Evolutionary conservation across 2,113 vertebrate genomes (phyloP), one percentile per base, ranked within the genome.

Genomic region (Seriola quinqueradiata): DNA sequence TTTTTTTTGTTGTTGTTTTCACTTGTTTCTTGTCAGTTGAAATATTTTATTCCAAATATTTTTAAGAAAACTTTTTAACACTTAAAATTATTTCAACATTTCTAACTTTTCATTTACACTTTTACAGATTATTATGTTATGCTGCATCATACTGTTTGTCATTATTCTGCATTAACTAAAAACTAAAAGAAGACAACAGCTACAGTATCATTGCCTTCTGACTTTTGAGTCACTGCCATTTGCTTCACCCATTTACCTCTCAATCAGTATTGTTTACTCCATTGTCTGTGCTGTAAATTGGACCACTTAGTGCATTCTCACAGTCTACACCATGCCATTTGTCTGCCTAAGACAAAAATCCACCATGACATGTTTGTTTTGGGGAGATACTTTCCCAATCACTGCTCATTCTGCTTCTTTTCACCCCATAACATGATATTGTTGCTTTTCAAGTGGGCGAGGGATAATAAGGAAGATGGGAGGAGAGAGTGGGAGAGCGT

Each of bases 301-400:
- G 46, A 46, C 68, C 87, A 85, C 81, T 90, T 85, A 75, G 75
- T 71, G 61, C 52, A 25, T 59, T 76, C 55, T 46, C 3, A 3
- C 52, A 74, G 77, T 52, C 75, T 76, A 44, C 82, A 52, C 63
- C 28, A 10, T 36, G 58, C 79, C 70, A 38, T 67, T 75, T 85
- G 75, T 87, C 78, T 76, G 77, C 74, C 69, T 76, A n/a, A 44
- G 68, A 44, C 60, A 79, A 86, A 85, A 92, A 92, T 92, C 79
- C 85, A 70, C 77, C 65, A 64, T 89, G 89, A 89, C 79, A 87
- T 94, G 85, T 91, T 92, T 92, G 87, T 92, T 92, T 89, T 86
- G 75, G 64, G 69, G 61, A 79, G 67, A 91, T 87, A 55, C 76
- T 77, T 82, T 88, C 32, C 68, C 60, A 90, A 85, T 93, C 87